These are phyloP conservation scores for Lasioglossum figueresi DNA, from an alignment of 2,888 invertebrate genomes.

Conservation along the genomic window DNA sequence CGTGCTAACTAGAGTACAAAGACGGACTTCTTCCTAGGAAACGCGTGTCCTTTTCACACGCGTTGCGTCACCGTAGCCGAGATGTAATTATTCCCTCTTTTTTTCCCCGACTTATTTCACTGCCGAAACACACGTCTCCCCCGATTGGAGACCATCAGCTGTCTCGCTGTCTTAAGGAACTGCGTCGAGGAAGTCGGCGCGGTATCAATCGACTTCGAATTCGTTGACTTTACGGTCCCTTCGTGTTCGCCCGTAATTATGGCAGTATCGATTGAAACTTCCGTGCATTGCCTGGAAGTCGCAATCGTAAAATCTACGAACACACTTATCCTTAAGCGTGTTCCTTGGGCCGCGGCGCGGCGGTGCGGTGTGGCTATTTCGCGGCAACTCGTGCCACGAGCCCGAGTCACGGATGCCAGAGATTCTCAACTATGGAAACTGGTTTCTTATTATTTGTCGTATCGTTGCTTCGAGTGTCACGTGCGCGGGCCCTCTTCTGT, in stretches of 20 bases:
- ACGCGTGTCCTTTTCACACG: constrained; percentile 13
- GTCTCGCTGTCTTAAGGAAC: background rate
- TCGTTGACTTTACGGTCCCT: background rate
- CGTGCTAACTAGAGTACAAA: constrained; percentile 38
- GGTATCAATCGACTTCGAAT: constrained; percentile 5
- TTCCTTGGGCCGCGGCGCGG: constrained; percentile 26
- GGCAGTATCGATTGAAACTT: constrained; percentile 53
- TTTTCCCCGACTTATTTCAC: background rate
- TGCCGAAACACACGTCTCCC: background rate
- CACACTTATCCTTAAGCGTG: constrained; percentile 38
- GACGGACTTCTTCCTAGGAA: constrained; percentile 32
- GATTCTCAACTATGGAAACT: constrained; percentile 43
- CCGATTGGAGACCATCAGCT: background rate
- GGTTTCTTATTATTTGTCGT: constrained; percentile 14
- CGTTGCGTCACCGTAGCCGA: constrained; percentile 10
- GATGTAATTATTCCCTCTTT: background rate
- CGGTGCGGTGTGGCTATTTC: constrained; percentile 28
- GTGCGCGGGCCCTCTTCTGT: background rate
- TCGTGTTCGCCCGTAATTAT: constrained; percentile 54
- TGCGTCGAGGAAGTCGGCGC: background rate
- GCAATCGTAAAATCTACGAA: constrained; percentile 44
- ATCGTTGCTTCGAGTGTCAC: constrained; percentile 3
- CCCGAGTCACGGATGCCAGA: constrained; percentile 53
- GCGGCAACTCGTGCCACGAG: constrained; percentile 44
- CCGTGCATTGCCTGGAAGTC: constrained; percentile 41